Evolutionary conservation across 2,113 vertebrate species (phyloP).

Genomic region (Plectropomus leopardus): DNA sequence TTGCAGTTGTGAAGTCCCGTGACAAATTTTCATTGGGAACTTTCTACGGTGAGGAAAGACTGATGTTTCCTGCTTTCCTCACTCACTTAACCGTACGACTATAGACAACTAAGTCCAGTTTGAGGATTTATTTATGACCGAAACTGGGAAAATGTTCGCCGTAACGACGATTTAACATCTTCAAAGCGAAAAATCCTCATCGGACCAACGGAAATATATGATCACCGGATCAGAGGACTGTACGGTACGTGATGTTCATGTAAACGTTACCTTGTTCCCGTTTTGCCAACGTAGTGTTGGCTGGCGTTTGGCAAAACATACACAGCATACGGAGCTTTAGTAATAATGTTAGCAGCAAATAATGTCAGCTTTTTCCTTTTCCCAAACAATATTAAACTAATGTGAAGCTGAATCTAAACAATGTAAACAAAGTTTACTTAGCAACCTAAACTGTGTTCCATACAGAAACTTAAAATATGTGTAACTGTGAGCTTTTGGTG

Average conservation of each 20-base stretch:
- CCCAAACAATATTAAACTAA: neutral
- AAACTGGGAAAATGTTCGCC: neutral
- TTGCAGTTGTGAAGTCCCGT: conserved; percentile 74
- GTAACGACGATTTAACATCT: conserved; percentile 7
- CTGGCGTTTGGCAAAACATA: neutral
- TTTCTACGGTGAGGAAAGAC: conserved; percentile 68
- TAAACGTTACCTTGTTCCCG: conserved; percentile 16
- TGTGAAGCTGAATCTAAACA: neutral
- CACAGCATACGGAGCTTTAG: no score
- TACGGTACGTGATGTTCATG: conserved; percentile 80
- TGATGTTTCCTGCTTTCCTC: conserved; percentile 73
- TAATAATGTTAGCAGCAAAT: neutral
- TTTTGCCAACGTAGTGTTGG: neutral
- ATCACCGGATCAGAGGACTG: conserved; percentile 45
- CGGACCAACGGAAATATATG: conserved; percentile 45
- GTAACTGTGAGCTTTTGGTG: neutral
- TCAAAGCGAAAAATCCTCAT: conserved; percentile 33
- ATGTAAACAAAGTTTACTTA: neutral
- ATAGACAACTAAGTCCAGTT: neutral
- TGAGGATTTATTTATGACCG: neutral
- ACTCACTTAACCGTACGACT: conserved; percentile 11
- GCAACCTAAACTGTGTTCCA: neutral
- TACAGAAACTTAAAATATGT: neutral
- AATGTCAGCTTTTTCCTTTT: no score
- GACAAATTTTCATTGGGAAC: conserved; percentile 83